A percentile compares a stretch with the other conserved stretches of the same genome.
phyloP scores from a whole-genome alignment of 2,888 invertebrate genomes.

The Dicycla oo region DNA sequence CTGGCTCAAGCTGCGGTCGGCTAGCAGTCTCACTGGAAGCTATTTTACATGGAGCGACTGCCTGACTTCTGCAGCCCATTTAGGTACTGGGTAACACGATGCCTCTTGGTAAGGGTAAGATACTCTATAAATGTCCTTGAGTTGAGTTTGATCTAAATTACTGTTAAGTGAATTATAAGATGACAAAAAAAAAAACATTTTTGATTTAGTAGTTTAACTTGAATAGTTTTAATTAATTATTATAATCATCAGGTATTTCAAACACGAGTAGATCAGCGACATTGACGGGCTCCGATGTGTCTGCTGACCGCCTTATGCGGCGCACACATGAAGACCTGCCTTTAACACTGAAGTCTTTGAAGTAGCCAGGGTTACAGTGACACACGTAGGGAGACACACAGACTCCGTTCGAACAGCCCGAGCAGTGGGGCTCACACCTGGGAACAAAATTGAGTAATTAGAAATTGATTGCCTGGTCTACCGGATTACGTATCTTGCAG shows the following conservation, averaged over 20 bases:
- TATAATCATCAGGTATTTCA: conserved; percentile 68
- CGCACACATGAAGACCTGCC: conserved; percentile 92
- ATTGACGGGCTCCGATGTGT: conserved; percentile 42
- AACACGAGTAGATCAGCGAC: conserved; percentile 68
- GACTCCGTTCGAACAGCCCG: conserved; percentile 93
- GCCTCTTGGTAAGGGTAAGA: background rate
- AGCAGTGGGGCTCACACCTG: conserved; percentile 91
- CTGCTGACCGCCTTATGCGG: conserved; percentile 79
- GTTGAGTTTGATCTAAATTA: background rate
- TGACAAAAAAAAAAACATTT: background rate
- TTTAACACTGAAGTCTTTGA: conserved; percentile 91
- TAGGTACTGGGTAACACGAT: background rate
- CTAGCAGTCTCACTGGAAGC: background rate
- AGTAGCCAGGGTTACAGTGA: conserved; percentile 93
- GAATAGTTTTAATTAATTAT: conserved; percentile 23
- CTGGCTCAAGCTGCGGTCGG: too few relatives aligned
- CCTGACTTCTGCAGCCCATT: background rate
- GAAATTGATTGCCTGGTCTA: background rate
- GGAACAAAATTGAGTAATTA: conserved; percentile 41
- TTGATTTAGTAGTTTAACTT: background rate
- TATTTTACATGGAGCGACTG: background rate
- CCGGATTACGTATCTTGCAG: too few relatives aligned
- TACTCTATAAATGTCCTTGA: background rate
- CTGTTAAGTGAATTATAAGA: background rate
- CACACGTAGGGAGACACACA: conserved; percentile 94